Percentiles rank a stretch among this genome's conserved stretches.
Conservation (phyloP, 2,888 invertebrate species). For the Rhamphomyia laevipes region DNA sequence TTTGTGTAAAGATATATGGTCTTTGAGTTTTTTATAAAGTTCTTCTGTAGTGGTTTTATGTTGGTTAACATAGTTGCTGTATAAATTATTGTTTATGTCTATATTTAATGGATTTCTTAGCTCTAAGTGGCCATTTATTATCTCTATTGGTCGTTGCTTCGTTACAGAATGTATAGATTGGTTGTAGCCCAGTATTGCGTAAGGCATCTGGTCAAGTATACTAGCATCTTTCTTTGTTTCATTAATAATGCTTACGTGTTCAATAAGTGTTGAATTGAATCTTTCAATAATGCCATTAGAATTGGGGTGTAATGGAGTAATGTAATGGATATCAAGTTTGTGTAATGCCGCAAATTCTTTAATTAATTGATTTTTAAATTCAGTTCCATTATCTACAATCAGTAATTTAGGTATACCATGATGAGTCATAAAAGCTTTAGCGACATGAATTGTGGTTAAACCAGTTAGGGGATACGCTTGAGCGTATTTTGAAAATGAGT, state of each 20-base stretch:
- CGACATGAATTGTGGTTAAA: neutral
- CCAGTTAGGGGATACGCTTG: neutral
- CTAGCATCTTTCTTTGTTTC: neutral
- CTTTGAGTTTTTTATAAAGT: too few species aligned
- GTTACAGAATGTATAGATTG: too few species aligned
- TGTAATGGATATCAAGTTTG: neutral
- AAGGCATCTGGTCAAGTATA: too few species aligned
- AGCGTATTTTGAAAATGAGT: neutral
- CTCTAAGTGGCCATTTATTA: too few species aligned
- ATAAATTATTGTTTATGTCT: too few species aligned
- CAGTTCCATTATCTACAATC: neutral
- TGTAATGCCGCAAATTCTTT: neutral
- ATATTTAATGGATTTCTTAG: too few species aligned
- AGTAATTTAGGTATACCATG: too few species aligned
- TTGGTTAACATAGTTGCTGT: too few species aligned
- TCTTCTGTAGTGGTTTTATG: too few species aligned
- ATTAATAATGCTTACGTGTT: neutral
- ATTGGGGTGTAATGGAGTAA: neutral
- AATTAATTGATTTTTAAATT: neutral
- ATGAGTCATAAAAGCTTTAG: neutral
- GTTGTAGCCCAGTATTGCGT: too few species aligned
- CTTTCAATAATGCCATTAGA: neutral
- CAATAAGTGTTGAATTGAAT: neutral
- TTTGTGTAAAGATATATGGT: neutral
- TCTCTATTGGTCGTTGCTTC: too few species aligned